phyloP scores from a whole-genome alignment of 2,797 vertebrate species.

The Takifugu rubripes region DNA sequence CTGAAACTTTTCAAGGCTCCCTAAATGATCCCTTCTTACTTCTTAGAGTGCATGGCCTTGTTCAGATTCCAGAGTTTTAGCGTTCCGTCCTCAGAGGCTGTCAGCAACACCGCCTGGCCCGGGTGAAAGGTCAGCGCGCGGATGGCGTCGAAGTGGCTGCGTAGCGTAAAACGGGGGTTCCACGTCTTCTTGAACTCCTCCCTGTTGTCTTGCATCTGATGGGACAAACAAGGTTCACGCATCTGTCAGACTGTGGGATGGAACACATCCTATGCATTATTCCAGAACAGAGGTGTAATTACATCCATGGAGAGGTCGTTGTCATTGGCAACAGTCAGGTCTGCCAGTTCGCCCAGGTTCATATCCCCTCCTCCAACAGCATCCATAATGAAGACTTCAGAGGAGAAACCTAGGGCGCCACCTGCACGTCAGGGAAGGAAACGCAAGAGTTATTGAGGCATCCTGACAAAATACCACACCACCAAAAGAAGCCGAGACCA shows the following conservation, averaged over 20 bases:
- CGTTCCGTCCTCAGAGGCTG: conserved; percentile 87
- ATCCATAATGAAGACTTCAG: conserved; percentile 90
- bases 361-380: conserved; percentile 86
- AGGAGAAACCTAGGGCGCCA: conserved; percentile 85
- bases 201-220: conserved; percentile 83
- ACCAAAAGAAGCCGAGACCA: conserved; percentile 15
- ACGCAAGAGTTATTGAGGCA: not conserved
- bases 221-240: conserved; percentile 1
- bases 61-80: conserved; percentile 93
- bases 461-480: not conserved
- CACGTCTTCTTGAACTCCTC: conserved; percentile 90
- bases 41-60: conserved; percentile 87
- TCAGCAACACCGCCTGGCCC: conserved; percentile 82
- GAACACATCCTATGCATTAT: not conserved
- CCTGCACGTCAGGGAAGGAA: conserved; percentile 59
- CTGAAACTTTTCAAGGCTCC: too few species aligned
- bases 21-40: conserved; percentile 64
- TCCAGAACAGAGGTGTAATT: conserved; percentile 50
- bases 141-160: conserved; percentile 90
- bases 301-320: conserved; percentile 89
- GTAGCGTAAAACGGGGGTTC: conserved; percentile 90
- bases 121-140: conserved; percentile 87
- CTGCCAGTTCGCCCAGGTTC: conserved; percentile 90
- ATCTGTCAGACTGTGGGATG: not conserved
- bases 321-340: conserved; percentile 91